A percentile compares a stretch with the other conserved stretches of the same genome.
These are phyloP conservation scores for Globodera ellingtonae DNA, from an alignment of 1,140 invertebrate species.

Conservation along the genomic window DNA sequence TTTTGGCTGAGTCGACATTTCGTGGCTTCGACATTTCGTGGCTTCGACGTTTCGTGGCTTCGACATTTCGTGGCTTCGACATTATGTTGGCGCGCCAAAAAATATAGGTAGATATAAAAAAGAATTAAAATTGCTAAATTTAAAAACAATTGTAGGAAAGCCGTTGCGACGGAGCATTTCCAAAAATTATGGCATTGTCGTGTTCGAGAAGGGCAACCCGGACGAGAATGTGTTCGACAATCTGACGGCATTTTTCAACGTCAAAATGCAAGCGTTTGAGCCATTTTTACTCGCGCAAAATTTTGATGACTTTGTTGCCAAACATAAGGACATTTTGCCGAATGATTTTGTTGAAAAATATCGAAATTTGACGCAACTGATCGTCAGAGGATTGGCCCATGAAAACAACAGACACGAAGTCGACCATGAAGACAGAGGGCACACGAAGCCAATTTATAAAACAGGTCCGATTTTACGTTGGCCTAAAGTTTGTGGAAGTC, in stretches of 20 bases:
- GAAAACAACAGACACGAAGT: neutral
- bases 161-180: neutral
- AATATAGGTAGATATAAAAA: no score
- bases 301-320: neutral
- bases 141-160: neutral
- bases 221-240: neutral
- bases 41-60: no score
- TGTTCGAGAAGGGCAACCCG: conserved; percentile 4
- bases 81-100: no score
- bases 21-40: no score
- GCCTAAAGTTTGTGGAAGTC: no score
- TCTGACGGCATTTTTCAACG: neutral
- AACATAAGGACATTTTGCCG: neutral
- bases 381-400: neutral
- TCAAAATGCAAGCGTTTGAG: neutral
- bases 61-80: no score
- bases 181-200: neutral
- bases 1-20: no score
- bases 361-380: conserved; percentile 6
- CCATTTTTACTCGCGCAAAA: neutral
- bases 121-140: neutral
- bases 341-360: neutral
- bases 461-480: neutral
- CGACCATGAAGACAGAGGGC: neutral
- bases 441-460: neutral